A percentile compares a stretch with the other conserved stretches of the same genome.
Evolutionary conservation across 2,797 vertebrate genomes (phyloP).

Genomic region (Allobates femoralis): DNA sequence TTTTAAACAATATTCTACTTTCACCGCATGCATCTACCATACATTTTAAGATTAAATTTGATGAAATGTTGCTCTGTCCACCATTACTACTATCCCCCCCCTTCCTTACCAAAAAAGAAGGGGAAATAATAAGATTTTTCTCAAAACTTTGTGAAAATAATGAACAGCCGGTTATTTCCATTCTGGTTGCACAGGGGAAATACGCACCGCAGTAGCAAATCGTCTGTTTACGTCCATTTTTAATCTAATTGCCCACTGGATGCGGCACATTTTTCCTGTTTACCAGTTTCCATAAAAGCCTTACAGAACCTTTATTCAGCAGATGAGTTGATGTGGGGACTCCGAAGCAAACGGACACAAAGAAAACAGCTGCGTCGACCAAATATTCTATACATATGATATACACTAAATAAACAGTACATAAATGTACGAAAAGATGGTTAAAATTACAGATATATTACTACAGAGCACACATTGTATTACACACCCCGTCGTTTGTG

Average conservation of each 20-base stretch:
- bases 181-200: neutral
- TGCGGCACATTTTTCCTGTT: conserved; percentile 26
- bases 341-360: neutral
- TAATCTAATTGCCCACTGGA: conserved; percentile 18
- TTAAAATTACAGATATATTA: conserved; percentile 27
- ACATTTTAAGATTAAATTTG: too few species aligned
- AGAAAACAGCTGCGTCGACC: conserved; percentile 9
- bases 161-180: neutral
- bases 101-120: neutral
- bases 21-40: too few species aligned
- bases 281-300: conserved; percentile 5
- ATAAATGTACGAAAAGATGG: conserved; percentile 11
- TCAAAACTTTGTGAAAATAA: neutral
- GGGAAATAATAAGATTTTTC: neutral
- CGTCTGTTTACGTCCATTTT: conserved; percentile 18
- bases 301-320: neutral
- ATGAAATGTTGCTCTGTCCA: too few species aligned
- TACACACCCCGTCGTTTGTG: conserved; percentile 29
- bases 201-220: neutral
- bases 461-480: conserved; percentile 35
- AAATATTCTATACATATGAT: conserved; percentile 33
- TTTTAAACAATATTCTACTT: too few species aligned
- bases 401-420: conserved; percentile 34
- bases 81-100: neutral
- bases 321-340: conserved; percentile 2